Conservation (phyloP, 2,113 vertebrate species). For the Mugil cephalus region DNA sequence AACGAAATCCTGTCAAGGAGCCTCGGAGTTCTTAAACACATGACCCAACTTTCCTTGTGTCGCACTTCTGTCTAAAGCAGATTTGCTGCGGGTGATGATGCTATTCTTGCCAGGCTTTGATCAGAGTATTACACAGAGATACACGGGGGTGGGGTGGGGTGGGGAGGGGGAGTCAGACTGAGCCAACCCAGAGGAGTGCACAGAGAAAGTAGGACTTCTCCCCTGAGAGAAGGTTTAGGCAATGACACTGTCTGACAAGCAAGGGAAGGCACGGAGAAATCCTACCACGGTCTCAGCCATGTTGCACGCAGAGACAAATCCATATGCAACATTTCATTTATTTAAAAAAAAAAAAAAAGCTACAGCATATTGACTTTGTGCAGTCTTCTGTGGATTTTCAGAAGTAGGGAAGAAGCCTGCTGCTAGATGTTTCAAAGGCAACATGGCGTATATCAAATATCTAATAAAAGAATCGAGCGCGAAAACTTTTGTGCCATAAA, state of each 20-base stretch:
- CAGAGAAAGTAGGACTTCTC: conserved; percentile 69
- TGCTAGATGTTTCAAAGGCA: no score
- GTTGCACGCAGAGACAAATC: conserved; percentile 1
- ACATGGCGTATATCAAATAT: no score
- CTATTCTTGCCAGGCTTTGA: conserved; percentile 70
- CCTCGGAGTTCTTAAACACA: conserved; percentile 15
- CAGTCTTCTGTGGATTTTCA: no score
- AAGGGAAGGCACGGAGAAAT: conserved; percentile 7
- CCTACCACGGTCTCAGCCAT: not conserved
- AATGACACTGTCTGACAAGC: conserved; percentile 43
- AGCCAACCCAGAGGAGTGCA: conserved; percentile 38
- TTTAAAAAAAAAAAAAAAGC: conserved; percentile 11
- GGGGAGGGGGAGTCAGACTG: conserved; percentile 38
- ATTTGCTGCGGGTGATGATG: conserved; percentile 57
- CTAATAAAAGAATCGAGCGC: not conserved
- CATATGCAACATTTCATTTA: not conserved
- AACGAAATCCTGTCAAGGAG: conserved; percentile 17
- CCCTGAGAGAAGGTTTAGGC: conserved; percentile 62
- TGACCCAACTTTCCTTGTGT: conserved; percentile 44
- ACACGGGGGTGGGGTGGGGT: no score
- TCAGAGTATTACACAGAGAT: conserved; percentile 55
- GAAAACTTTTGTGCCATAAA: not conserved
- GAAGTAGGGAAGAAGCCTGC: no score
- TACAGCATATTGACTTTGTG: no score
- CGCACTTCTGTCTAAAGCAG: conserved; percentile 48